These are phyloP conservation scores for Brachyistius frenatus DNA, from an alignment of 2,113 vertebrate species.

Conservation along the genomic window DNA sequence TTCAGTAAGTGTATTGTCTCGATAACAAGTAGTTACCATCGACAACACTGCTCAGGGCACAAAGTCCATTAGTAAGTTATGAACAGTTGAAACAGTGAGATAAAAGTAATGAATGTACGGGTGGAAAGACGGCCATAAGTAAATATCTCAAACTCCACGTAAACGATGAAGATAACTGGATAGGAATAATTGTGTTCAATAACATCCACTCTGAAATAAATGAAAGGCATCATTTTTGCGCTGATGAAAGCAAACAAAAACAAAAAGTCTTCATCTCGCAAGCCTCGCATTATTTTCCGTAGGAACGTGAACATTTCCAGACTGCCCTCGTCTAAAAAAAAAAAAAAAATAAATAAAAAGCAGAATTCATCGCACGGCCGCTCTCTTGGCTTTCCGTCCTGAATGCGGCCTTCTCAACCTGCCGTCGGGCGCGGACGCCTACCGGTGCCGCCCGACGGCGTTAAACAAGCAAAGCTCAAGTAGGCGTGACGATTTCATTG, in stretches of 20 bases:
- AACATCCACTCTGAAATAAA: no score
- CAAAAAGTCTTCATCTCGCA: background rate
- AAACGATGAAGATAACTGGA: no score
- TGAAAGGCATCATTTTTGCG: background rate
- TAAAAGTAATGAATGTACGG: no score
- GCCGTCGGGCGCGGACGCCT: slow-evolving; percentile 30
- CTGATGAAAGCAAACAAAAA: background rate
- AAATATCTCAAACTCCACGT: no score
- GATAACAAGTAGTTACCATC: no score
- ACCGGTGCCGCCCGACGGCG: slow-evolving; percentile 8
- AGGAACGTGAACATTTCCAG: slow-evolving; percentile 11
- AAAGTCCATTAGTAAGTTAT: no score
- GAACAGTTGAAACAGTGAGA: no score
- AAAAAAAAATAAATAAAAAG: slow-evolving; percentile 8
- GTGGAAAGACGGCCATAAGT: no score
- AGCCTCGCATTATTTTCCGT: background rate
- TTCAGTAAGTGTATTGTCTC: no score
- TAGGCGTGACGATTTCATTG: slow-evolving; percentile 41
- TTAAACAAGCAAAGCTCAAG: slow-evolving; percentile 45
- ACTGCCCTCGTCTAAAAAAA: no score
- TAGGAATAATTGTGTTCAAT: no score
- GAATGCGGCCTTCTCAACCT: slow-evolving; percentile 38
- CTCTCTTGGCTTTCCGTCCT: slow-evolving; percentile 12
- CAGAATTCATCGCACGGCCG: slow-evolving; percentile 8
- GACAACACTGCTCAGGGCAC: no score